phyloP scores from a whole-genome alignment of 35 echinoderm and acorn worm species.

The Antedon bifida region DNA sequence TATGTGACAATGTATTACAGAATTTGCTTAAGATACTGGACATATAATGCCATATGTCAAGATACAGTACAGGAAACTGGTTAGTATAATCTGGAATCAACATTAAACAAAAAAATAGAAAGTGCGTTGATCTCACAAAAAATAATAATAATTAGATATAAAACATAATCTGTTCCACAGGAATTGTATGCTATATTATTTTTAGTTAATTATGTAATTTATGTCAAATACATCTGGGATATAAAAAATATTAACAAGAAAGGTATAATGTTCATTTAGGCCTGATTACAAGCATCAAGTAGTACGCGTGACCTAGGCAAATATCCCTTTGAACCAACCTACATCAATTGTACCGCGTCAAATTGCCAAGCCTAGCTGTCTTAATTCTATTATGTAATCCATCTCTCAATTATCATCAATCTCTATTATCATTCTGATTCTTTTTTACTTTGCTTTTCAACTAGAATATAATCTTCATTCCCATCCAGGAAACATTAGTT shows the following conservation, averaged over 20 bases:
- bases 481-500: too few relatives aligned
- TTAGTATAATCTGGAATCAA: too few relatives aligned
- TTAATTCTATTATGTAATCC: not conserved
- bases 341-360: not conserved
- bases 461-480: too few relatives aligned
- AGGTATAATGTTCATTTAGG: not conserved
- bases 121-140: not conserved
- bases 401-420: not conserved
- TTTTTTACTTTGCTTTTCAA: not conserved
- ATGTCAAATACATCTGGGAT: not conserved
- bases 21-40: too few relatives aligned
- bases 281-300: not conserved
- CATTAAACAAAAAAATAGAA: not conserved
- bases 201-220: not conserved
- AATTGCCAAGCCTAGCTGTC: not conserved
- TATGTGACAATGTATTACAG: too few relatives aligned
- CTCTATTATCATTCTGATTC: not conserved
- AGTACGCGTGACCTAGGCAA: not conserved
- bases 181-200: not conserved
- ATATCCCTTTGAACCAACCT: not conserved
- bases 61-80: too few relatives aligned
- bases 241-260: not conserved
- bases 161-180: not conserved
- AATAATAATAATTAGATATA: not conserved
- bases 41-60: too few relatives aligned